These are phyloP conservation scores for Alsophila aescularia DNA, from an alignment of 2,888 invertebrate genomes.

Conservation along the genomic window DNA sequence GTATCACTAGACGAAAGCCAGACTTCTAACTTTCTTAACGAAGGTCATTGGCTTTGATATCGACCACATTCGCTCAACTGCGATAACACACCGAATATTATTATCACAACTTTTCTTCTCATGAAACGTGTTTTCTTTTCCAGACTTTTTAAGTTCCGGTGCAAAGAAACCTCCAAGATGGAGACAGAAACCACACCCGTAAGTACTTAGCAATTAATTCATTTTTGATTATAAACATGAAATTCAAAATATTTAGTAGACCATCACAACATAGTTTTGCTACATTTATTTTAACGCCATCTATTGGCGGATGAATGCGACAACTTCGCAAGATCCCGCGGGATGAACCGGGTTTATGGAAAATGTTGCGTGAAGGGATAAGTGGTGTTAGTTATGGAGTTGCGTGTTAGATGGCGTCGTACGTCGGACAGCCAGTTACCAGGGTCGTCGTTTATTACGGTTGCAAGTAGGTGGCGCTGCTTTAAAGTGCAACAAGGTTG, in stretches of 20 bases:
- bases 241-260: conserved; percentile 32
- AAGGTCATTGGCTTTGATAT: conserved; percentile 49
- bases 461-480: conserved; percentile 13
- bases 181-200: conserved; percentile 73
- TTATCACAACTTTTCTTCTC: background rate
- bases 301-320: conserved; percentile 46
- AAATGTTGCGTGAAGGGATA: background rate
- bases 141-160: conserved; percentile 68
- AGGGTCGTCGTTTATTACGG: background rate
- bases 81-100: conserved; percentile 15
- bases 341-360: conserved; percentile 30
- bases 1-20: conserved; percentile 36
- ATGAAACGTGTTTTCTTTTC: conserved; percentile 46
- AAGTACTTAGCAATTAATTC: conserved; percentile 55
- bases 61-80: conserved; percentile 39
- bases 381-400: conserved; percentile 5
- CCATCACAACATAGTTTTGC: conserved; percentile 59
- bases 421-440: background rate
- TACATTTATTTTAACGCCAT: conserved; percentile 56
- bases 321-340: conserved; percentile 38
- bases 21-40: conserved; percentile 45
- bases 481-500: background rate
- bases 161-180: conserved; percentile 56
- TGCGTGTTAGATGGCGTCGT: conserved; percentile 31
- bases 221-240: background rate